phyloP scores from a whole-genome alignment of 2,888 invertebrate species.

The Nudaria mundana region DNA sequence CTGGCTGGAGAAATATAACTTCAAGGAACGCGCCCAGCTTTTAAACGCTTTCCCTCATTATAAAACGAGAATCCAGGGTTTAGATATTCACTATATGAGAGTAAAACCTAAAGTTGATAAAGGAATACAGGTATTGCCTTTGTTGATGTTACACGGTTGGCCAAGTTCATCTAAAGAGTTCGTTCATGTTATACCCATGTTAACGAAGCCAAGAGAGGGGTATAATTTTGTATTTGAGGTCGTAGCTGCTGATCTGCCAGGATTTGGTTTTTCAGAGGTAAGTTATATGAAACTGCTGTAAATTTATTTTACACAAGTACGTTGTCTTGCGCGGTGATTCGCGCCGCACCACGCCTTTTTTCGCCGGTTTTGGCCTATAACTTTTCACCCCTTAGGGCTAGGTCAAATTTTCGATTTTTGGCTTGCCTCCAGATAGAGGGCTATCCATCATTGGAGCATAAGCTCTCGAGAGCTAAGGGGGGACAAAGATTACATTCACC shows the following conservation, averaged over 20 bases:
- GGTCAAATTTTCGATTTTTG: no score
- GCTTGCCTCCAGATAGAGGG: no score
- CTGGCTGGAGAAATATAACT: slow-evolving; percentile 89
- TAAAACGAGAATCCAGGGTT: slow-evolving; percentile 86
- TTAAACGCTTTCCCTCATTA: slow-evolving; percentile 89
- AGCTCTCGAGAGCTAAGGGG: no score
- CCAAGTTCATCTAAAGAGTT: slow-evolving; percentile 93
- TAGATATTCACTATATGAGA: slow-evolving; percentile 89
- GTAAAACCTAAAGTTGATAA: slow-evolving; percentile 75
- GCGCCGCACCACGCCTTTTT: no score
- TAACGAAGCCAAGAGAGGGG: slow-evolving; percentile 78
- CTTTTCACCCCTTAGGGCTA: no score
- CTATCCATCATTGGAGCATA: no score
- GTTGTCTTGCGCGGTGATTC: no score
- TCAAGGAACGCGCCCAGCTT: slow-evolving; percentile 81
- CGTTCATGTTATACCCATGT: slow-evolving; percentile 85
- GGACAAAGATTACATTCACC: no score
- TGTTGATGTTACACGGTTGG: slow-evolving; percentile 92
- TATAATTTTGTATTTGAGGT: slow-evolving; percentile 85
- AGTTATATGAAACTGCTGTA: slow-evolving; percentile 4
- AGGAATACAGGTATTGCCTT: slow-evolving; percentile 72
- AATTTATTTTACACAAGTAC: no score
- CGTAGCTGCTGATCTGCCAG: slow-evolving; percentile 84
- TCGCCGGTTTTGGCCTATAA: no score
- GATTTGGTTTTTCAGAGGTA: slow-evolving; percentile 86